A percentile compares a stretch with the other conserved stretches of the same genome.
These are phyloP conservation scores for Tetrao urogallus DNA, from an alignment of 2,113 vertebrate genomes.

Conservation along the genomic window DNA sequence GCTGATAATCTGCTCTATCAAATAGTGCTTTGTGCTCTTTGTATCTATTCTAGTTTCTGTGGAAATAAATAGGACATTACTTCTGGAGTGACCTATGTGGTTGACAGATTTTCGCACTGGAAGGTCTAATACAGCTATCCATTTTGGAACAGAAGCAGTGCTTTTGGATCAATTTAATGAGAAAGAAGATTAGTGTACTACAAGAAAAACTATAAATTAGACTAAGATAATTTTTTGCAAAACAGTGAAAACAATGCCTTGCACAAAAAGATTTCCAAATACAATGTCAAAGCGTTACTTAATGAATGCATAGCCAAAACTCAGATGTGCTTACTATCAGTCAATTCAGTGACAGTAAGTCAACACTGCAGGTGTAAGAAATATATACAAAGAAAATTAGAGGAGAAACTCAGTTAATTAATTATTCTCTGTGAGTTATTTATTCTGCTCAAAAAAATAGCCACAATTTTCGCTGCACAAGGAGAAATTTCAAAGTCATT, in stretches of 20 bases:
- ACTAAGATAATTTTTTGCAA: not conserved
- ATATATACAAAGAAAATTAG: not conserved
- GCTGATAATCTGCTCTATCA: too few species aligned
- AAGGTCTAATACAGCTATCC: not conserved
- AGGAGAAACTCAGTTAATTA: not conserved
- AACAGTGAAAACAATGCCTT: not conserved
- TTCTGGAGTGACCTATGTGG: not conserved
- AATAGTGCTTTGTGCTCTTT: too few species aligned
- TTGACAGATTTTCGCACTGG: not conserved
- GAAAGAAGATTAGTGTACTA: not conserved
- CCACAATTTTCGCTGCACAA: not conserved
- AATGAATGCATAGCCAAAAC: not conserved
- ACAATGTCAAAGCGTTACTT: not conserved
- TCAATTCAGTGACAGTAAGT: not conserved
- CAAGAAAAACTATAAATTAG: not conserved
- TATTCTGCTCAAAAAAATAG: not conserved
- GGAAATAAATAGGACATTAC: too few species aligned
- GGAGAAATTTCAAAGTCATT: conserved; percentile 8
- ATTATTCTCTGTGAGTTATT: not conserved
- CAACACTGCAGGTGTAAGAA: not conserved
- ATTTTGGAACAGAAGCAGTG: not conserved
- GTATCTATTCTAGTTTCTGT: too few species aligned
- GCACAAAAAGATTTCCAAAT: not conserved
- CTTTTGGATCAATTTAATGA: not conserved
- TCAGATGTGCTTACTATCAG: not conserved